A percentile compares a stretch with the other conserved stretches of the same genome.
These are phyloP conservation scores for Paelopatides confundens DNA, from an alignment of 53 echinoderm and acorn worm genomes.

Conservation along the genomic window DNA sequence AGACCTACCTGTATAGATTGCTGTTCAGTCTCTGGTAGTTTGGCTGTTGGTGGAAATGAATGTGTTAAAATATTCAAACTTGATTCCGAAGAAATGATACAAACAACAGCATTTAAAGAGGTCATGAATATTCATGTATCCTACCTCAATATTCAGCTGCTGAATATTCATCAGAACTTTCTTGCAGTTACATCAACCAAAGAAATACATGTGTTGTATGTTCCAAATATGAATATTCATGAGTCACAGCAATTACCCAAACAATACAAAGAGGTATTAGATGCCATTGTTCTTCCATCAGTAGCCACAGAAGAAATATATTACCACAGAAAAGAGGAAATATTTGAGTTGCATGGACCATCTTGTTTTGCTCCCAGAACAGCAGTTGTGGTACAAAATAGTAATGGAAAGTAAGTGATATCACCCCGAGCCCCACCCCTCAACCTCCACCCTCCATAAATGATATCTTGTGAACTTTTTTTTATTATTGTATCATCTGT, in stretches of 20 bases:
- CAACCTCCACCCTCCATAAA: too few relatives aligned
- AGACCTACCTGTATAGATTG: background rate
- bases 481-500: too few relatives aligned
- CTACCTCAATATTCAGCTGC: background rate
- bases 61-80: slow-evolving; percentile 11
- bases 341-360: slow-evolving; percentile 12
- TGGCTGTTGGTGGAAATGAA: slow-evolving; percentile 26
- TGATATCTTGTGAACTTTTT: too few relatives aligned
- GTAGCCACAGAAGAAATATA: slow-evolving; percentile 28
- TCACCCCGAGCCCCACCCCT: too few relatives aligned
- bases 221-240: background rate
- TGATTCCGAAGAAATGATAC: background rate
- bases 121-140: slow-evolving; percentile 45
- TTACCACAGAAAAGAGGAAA: slow-evolving; percentile 30
- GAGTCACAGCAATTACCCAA: background rate
- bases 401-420: background rate
- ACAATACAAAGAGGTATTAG: background rate
- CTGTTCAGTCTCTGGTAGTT: slow-evolving; percentile 1
- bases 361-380: slow-evolving; percentile 29
- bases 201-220: slow-evolving; percentile 15
- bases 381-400: background rate
- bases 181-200: background rate
- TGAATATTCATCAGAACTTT: slow-evolving; percentile 31
- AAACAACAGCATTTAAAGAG: background rate
- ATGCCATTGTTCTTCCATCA: background rate